A percentile compares a stretch with the other conserved stretches of the same genome.
These are phyloP conservation scores for Kryptopterus vitreolus DNA, from an alignment of 2,797 vertebrate species.

Conservation along the genomic window DNA sequence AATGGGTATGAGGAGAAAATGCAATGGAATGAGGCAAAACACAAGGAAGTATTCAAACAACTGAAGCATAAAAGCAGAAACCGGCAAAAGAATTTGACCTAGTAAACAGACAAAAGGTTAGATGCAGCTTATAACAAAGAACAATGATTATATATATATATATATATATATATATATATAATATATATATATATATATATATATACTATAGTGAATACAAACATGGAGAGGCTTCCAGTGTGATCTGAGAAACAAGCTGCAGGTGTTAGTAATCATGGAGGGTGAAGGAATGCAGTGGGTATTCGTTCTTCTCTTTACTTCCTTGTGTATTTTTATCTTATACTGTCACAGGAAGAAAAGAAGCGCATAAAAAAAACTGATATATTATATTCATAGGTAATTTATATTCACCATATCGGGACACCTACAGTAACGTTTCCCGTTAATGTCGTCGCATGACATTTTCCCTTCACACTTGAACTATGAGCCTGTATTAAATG, in stretches of 20 bases:
- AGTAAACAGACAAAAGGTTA: neutral
- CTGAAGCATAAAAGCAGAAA: neutral
- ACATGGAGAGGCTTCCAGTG: neutral
- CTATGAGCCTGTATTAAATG: too few species aligned
- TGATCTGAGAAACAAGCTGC: neutral
- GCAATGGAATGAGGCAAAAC: neutral
- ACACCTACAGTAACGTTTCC: too few species aligned
- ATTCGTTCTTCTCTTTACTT: neutral
- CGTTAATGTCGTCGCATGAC: too few species aligned
- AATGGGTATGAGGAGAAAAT: neutral
- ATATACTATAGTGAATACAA: neutral
- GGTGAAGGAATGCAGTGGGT: neutral
- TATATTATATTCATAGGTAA: too few species aligned
- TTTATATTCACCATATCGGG: too few species aligned
- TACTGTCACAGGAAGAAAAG: too few species aligned
- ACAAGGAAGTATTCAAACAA: slow-evolving; percentile 1
- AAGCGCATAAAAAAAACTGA: too few species aligned
- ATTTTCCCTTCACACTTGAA: too few species aligned
- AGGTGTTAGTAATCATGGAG: neutral
- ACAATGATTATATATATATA: neutral
- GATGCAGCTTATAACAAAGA: neutral
- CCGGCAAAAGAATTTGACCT: neutral
- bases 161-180: neutral
- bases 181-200: neutral
- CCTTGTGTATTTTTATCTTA: too few species aligned